Evolutionary conservation across 2,113 vertebrate species (phyloP).

Genomic region (Rynchops niger): DNA sequence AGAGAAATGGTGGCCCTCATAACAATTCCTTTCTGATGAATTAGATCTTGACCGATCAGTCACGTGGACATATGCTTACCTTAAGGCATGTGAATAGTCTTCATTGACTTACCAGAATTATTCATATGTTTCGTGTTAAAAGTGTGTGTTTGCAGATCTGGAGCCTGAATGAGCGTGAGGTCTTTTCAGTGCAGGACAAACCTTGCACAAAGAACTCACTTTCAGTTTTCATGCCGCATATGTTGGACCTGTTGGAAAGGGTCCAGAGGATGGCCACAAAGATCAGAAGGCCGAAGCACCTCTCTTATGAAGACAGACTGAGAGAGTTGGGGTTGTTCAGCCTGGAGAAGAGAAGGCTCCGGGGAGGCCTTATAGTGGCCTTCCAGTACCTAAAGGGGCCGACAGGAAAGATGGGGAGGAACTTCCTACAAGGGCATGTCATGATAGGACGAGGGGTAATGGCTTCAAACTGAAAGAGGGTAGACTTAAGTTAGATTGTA

Average conservation of each 20-base stretch:
- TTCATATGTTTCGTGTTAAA: not conserved
- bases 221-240: not conserved
- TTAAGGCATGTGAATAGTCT: not conserved
- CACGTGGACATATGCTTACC: not conserved
- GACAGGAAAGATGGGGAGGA: not conserved
- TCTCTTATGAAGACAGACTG: not conserved
- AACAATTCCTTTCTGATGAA: not conserved
- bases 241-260: too few species aligned
- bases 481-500: too few species aligned
- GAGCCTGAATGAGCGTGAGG: not conserved
- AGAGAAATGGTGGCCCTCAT: not conserved
- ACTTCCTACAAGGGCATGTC: not conserved
- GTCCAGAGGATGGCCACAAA: too few species aligned
- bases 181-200: not conserved
- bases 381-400: not conserved
- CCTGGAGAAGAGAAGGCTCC: not conserved
- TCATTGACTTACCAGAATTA: not conserved
- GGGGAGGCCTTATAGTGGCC: not conserved
- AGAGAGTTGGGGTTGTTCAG: not conserved
- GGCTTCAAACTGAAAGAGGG: too few species aligned
- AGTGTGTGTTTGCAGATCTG: not conserved
- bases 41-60: not conserved
- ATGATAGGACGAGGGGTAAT: too few species aligned
- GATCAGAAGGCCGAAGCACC: not conserved
- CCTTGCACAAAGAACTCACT: not conserved